Percentiles rank a stretch among this genome's conserved stretches.
Conservation (phyloP, 37 sponge, comb jelly and placozoan species). For the Spongia lamella region DNA sequence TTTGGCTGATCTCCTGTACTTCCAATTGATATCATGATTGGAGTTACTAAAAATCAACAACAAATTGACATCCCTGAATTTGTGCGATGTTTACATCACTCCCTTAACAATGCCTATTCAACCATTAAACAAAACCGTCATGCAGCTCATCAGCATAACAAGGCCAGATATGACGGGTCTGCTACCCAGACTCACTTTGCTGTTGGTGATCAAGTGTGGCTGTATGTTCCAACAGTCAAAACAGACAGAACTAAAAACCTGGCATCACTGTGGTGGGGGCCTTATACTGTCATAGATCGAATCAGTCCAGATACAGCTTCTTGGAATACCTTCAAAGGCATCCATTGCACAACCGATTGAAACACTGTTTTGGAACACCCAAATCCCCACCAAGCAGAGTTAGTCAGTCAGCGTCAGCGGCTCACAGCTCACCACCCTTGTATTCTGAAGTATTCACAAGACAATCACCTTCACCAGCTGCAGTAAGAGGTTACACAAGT, state of each 20-base stretch:
- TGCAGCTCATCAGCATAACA: not conserved
- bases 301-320: slow-evolving; percentile 5
- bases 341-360: slow-evolving; percentile 27
- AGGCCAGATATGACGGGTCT: not conserved
- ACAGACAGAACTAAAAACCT: slow-evolving; percentile 30
- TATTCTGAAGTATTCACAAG: too few species aligned
- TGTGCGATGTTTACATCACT: not conserved
- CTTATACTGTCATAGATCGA: slow-evolving; percentile 32
- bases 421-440: too few species aligned
- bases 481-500: too few species aligned
- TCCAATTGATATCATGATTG: slow-evolving; percentile 17
- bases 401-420: too few species aligned
- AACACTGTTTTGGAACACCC: slow-evolving; percentile 26
- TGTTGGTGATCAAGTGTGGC: slow-evolving; percentile 39
- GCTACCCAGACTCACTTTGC: not conserved
- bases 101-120: not conserved
- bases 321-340: slow-evolving; percentile 6
- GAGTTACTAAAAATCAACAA: not conserved
- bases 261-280: slow-evolving; percentile 37
- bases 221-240: slow-evolving; percentile 50
- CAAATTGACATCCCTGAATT: not conserved
- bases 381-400: too few species aligned
- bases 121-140: not conserved
- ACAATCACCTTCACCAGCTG: too few species aligned
- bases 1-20: slow-evolving; percentile 12